A percentile compares a stretch with the other conserved stretches of the same genome.
Evolutionary conservation across 2,888 invertebrate genomes (phyloP).

Genomic region (Caenorhabditis sp.): DNA sequence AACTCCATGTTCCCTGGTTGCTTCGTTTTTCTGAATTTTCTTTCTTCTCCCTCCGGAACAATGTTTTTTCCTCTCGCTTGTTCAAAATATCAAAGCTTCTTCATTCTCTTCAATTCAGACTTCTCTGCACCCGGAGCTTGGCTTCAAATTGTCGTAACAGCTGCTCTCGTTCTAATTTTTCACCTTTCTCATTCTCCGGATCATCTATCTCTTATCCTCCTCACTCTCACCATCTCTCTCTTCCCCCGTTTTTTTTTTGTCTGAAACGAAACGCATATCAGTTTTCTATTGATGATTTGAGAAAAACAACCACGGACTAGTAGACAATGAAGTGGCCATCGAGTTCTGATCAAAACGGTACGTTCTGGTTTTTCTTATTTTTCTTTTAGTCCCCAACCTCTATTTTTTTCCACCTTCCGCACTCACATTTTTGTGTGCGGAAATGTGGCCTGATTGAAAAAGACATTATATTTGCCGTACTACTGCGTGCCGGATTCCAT

Average conservation of each 20-base stretch:
- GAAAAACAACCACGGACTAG: constrained; percentile 39
- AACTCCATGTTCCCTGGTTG: constrained; percentile 19
- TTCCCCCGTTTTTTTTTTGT: constrained; percentile 14
- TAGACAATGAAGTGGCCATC: constrained; percentile 61
- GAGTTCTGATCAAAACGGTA: constrained; percentile 47
- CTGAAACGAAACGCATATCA: constrained; percentile 42
- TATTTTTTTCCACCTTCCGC: neutral
- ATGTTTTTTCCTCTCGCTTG: constrained; percentile 7
- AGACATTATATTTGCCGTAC: neutral
- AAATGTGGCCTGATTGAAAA: constrained; percentile 24
- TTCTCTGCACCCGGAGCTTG: constrained; percentile 1
- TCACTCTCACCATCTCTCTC: no score
- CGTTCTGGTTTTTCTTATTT: constrained; percentile 2
- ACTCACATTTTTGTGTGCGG: constrained; percentile 10
- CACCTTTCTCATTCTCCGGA: constrained; percentile 50
- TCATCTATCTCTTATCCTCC: constrained; percentile 34
- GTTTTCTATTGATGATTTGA: constrained; percentile 47
- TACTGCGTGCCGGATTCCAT: constrained; percentile 3
- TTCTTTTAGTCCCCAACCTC: constrained; percentile 1
- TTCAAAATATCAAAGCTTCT: constrained; percentile 47
- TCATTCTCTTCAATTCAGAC: constrained; percentile 35
- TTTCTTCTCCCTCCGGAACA: neutral
- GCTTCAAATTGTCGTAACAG: constrained; percentile 56
- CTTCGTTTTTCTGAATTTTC: constrained; percentile 12
- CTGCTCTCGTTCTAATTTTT: constrained; percentile 60